Evolutionary conservation across 2,797 vertebrate genomes (phyloP).

Genomic region (Sebastes umbrosus): DNA sequence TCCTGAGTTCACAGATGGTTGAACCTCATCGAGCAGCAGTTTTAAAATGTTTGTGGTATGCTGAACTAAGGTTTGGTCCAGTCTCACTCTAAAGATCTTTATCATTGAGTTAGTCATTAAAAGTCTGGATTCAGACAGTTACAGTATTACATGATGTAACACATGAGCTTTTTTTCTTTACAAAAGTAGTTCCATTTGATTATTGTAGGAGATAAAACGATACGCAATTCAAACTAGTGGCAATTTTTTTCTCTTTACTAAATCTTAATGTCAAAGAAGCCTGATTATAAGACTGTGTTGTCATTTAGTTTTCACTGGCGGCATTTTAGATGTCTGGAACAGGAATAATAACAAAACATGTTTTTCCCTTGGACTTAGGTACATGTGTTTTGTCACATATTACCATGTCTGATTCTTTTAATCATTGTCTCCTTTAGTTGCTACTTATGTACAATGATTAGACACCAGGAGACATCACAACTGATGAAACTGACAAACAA

Average conservation of each 20-base stretch:
- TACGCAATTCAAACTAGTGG: neutral
- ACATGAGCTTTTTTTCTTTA: neutral
- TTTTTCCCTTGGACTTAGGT: neutral
- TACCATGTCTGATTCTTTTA: neutral
- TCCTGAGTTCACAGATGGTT: conserved; percentile 1
- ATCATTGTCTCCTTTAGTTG: neutral
- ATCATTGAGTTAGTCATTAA: neutral
- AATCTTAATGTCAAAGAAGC: neutral
- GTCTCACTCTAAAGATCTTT: neutral
- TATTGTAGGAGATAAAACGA: neutral
- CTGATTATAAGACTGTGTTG: neutral
- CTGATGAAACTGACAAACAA: neutral
- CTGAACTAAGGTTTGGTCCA: neutral
- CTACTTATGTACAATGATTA: neutral
- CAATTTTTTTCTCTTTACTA: neutral
- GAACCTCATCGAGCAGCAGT: neutral
- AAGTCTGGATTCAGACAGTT: neutral
- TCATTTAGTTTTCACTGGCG: neutral
- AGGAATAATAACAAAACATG: neutral
- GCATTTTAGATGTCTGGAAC: neutral
- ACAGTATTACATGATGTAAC: neutral
- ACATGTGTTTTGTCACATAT: neutral
- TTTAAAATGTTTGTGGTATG: neutral
- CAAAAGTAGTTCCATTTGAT: neutral
- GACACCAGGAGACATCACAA: neutral